Base-by-base conservation (phyloP, 1,140 invertebrate species). In the Holotrichia oblita region DNA sequence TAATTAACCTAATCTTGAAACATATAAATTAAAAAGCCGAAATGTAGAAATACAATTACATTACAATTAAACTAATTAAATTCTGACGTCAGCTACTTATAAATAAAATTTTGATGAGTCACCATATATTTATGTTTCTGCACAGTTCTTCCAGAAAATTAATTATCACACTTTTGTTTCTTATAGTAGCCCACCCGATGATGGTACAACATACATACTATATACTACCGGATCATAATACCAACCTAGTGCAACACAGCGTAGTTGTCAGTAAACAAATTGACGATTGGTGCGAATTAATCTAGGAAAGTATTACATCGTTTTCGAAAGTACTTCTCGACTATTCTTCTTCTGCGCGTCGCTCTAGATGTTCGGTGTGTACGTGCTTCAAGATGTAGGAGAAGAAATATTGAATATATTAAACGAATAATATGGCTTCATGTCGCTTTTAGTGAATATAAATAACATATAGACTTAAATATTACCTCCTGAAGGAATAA, bases 271-370 rank as follows among this genome's bases (percentile, higher is more conserved):
- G 48, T 55, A 55, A 55, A 55, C 48, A 55, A 55, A 34, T 69
- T 69, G 20, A 34, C 22, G 22, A 27, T 27, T 69, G 4, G 61
- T 10, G 61, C 27, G 61, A 69, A 17, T 69, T 69, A 69, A 69
- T 69, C 22, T 69, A 69, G 61, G 61, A 69, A 69, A 69, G 61
- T 69, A 69, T 69, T 69, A 69, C 61, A 69, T 69, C 61, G 61
- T 14, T 69, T 69, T 69, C 22, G 61, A 69, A 69, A 69, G 61
- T 69, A 27, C 20, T 69, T 69, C 61, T 69, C 20, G 61, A 69
- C 22, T 69, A 34, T 69, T 69, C 61, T 48, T 48, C 44, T 24
- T 24, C 61, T 69, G 27, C 61, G 61, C 61, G 61, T 69, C 22
- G 61, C 61, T 69, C 61, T 69, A 69, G 61, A 69, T 69, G 20